Conservation (phyloP, 2,113 vertebrate species). For the Crocuta crocuta region DNA sequence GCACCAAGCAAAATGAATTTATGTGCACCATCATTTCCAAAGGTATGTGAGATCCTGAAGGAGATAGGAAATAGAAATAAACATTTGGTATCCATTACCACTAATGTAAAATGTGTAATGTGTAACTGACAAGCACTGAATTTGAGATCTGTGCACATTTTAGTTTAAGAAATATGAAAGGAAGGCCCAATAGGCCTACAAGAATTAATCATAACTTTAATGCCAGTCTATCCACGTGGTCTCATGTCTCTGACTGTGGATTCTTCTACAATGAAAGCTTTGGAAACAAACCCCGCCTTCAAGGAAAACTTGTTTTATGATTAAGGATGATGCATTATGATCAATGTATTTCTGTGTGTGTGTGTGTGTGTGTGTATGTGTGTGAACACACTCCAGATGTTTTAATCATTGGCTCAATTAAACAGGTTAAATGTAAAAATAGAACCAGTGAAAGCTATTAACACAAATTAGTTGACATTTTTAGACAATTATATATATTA, state of each 20-base stretch:
- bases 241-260: neutral
- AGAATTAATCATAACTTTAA: neutral
- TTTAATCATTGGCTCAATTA: neutral
- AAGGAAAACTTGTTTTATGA: neutral
- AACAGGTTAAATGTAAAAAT: neutral
- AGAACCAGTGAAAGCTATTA: neutral
- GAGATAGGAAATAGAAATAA: neutral
- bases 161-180: neutral
- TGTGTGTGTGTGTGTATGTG: neutral
- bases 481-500: neutral
- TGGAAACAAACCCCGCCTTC: neutral
- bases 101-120: neutral
- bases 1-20: neutral
- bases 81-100: neutral
- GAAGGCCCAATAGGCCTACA: neutral
- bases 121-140: neutral
- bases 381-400: neutral
- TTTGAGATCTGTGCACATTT: neutral
- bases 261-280: neutral
- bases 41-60: neutral
- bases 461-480: neutral
- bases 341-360: neutral
- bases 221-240: neutral
- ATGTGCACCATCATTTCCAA: neutral
- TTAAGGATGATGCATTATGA: neutral